phyloP scores from a whole-genome alignment of 2,797 vertebrate species.

The Cossypha caffra region DNA sequence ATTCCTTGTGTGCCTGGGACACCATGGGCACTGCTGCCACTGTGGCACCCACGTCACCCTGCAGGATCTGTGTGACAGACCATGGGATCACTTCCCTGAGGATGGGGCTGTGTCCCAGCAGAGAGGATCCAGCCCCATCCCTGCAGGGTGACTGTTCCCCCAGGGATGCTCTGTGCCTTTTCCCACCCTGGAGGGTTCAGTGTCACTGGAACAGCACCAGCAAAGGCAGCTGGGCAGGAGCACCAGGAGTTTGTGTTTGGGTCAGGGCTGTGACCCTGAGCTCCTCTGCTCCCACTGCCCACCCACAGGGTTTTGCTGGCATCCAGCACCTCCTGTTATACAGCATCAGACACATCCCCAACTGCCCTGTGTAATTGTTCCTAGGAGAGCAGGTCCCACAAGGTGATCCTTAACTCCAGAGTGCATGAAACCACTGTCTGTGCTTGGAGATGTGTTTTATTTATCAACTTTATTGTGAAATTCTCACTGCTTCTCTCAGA shows the following conservation, averaged over 20 bases:
- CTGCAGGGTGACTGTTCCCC: background rate
- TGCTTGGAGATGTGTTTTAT: background rate
- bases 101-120: background rate
- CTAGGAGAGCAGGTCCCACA: background rate
- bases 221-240: background rate
- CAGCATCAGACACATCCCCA: background rate
- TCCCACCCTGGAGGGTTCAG: background rate
- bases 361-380: background rate
- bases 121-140: background rate
- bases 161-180: background rate
- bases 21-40: rapidly evolving
- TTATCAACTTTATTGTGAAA: background rate
- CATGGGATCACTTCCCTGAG: rapidly evolving
- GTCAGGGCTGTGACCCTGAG: background rate
- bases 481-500: background rate
- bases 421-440: background rate
- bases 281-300: background rate
- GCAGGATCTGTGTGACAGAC: background rate
- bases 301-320: background rate
- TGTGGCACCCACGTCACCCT: rapidly evolving
- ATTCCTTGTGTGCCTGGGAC: no score
- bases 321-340: background rate
- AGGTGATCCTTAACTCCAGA: background rate
- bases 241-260: background rate
- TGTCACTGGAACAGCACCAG: background rate